Conservation (phyloP, 2,888 invertebrate genomes). For the Dryobotodes eremita region DNA sequence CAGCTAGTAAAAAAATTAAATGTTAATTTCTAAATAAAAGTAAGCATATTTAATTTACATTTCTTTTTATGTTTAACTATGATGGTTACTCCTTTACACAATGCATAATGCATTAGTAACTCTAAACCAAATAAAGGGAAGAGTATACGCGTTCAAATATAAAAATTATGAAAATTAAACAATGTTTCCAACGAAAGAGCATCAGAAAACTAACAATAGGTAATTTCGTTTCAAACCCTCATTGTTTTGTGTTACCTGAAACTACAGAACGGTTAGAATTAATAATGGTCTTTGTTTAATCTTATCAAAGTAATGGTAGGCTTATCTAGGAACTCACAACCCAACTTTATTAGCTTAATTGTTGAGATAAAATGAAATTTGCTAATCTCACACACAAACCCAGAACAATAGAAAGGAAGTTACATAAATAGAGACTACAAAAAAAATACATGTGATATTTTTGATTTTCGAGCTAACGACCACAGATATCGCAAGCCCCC, state of each 20-base stretch:
- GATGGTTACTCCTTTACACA: not conserved
- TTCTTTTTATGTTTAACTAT: constrained; percentile 7
- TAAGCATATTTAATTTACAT: constrained; percentile 13
- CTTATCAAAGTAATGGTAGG: constrained; percentile 27
- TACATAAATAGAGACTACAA: not conserved
- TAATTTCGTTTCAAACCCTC: constrained; percentile 15
- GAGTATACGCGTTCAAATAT: not conserved
- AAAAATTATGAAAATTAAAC: not conserved
- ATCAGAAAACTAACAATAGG: not conserved
- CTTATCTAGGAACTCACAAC: constrained; percentile 23
- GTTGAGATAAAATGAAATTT: constrained; percentile 6
- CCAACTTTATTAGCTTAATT: not conserved
- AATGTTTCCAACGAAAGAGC: not conserved
- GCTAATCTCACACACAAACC: not conserved
- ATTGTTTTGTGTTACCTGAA: constrained; percentile 3
- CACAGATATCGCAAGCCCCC: no score
- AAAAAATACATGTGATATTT: not conserved
- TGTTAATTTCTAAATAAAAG: constrained; percentile 3
- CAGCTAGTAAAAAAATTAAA: not conserved
- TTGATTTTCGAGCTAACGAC: no score
- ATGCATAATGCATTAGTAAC: not conserved
- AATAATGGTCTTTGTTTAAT: constrained; percentile 28
- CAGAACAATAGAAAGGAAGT: not conserved
- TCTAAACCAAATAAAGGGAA: not conserved
- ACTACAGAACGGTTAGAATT: constrained; percentile 11